phyloP scores from a whole-genome alignment of 2,797 vertebrate genomes.

The Molossus molossus region DNA sequence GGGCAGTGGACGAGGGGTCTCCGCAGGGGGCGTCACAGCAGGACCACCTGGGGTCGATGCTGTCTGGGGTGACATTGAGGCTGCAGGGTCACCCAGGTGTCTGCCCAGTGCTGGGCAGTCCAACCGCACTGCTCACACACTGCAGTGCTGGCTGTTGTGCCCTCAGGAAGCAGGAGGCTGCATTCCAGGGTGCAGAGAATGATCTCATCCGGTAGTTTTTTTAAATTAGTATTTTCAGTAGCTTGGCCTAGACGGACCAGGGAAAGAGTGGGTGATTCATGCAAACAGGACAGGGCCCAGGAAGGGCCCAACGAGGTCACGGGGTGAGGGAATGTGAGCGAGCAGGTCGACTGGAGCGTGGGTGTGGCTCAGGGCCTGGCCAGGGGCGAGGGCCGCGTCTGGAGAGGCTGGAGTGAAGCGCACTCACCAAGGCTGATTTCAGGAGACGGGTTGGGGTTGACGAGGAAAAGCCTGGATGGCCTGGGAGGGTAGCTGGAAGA shows the following conservation, averaged over 20 bases:
- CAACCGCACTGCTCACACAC: not conserved
- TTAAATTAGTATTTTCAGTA: not conserved
- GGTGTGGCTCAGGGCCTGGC: not conserved
- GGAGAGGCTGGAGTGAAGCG: not conserved
- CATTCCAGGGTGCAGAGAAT: conserved; percentile 1
- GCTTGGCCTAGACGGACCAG: not conserved
- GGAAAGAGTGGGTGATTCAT: not conserved
- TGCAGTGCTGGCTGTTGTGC: not conserved
- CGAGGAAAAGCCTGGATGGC: not conserved
- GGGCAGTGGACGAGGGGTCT: not conserved
- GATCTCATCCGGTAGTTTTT: conserved; percentile 68
- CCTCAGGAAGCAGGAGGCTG: not conserved
- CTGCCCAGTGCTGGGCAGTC: not conserved
- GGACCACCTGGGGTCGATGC: no score
- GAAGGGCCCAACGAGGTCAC: not conserved
- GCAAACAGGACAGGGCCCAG: not conserved
- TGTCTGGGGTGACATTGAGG: not conserved
- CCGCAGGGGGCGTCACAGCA: not conserved
- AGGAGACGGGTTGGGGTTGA: not conserved
- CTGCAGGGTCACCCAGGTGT: not conserved
- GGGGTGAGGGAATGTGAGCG: not conserved
- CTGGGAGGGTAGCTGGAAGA: no score
- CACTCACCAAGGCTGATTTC: not conserved
- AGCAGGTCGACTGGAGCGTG: rapidly evolving
- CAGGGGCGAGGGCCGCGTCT: not conserved